Base-by-base conservation (phyloP, 2,888 invertebrate species). In the Orthosia incerta region DNA sequence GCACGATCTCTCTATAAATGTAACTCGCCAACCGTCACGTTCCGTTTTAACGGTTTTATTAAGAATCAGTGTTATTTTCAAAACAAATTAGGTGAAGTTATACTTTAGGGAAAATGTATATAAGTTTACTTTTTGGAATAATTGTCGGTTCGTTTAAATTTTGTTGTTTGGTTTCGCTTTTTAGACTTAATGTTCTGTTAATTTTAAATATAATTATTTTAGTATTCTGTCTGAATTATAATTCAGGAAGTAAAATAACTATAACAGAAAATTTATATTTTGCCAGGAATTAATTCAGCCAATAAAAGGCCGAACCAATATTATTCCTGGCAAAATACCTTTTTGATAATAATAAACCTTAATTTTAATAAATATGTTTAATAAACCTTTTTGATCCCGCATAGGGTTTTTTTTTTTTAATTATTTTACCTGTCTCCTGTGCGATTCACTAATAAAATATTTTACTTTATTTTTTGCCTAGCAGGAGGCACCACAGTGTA, bases 1-100 rank as follows among this genome's bases (percentile, higher is more conserved):
- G 23, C 68, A 76, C 76, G 60, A 76, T 26, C 26, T 16, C 18
- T 73, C 55, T 64, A 73, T 67, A 62, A 78, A 73, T 60, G 51
- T 53, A 18, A 26, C 26, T 50, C 16, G 20, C 12, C 26, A 59
- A 39, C 7, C 20, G 50, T 45, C 73, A 79, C 79, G 55, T 65
- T 62, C n/a, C 18, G 45, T 59, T 65, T 69, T 63, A 66, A 66
- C 51, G 51, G 68, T 65, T 70, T 69, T 82, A 62, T 20, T 80
- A 48, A 63, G 51, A 51, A 57, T 62, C 73, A 46, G 7, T 39
- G 15, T 39, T 62, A 76, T 62, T 74, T 74, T 16, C 23, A n/a
- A 53, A 51, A 74, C 13, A 50, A 65, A 80, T 65, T 45, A 51
- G 18, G 26, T 46, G 9, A 20, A 39, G 16, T 46, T 74, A 13